phyloP scores from a whole-genome alignment of 2,113 vertebrate genomes.

The Pangasianodon gigas region DNA sequence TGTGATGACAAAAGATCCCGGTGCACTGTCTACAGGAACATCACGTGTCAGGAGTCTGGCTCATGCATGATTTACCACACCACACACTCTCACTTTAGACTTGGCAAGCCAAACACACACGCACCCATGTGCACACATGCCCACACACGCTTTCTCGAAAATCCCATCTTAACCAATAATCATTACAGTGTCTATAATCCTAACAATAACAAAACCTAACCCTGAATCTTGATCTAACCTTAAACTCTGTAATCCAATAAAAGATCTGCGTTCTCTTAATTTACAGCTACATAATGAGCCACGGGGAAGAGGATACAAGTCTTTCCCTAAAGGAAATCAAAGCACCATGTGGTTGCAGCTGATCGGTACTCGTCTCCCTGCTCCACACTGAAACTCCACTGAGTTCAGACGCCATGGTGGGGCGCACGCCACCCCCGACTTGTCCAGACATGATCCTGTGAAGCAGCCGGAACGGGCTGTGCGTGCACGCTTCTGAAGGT shows the following conservation, averaged over 20 bases:
- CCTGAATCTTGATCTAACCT: not conserved
- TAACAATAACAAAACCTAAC: not conserved
- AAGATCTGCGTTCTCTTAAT: not conserved
- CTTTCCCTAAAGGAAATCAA: constrained; percentile 2
- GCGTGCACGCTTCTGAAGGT: constrained; percentile 57
- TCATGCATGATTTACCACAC: not conserved
- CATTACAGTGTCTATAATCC: not conserved
- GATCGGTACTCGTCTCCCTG: not conserved
- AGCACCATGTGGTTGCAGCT: not conserved
- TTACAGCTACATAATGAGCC: not conserved
- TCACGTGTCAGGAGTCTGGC: constrained; percentile 32
- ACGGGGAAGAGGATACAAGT: not conserved
- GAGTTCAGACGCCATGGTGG: not conserved
- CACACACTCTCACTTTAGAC: not conserved
- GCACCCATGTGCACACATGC: constrained; percentile 12
- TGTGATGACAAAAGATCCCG: constrained; percentile 27
- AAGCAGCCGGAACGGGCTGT: constrained; percentile 34
- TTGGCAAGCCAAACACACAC: constrained; percentile 12
- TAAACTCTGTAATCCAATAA: not conserved
- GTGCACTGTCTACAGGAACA: constrained; percentile 42
- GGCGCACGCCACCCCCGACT: not conserved
- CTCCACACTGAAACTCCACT: constrained; percentile 43
- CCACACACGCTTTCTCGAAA: not conserved
- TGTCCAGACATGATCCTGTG: constrained; percentile 2
- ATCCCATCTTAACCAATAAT: constrained; percentile 6